Evolutionary conservation across 1,140 invertebrate genomes (phyloP).

Genomic region (Heliconius eleuchia): DNA sequence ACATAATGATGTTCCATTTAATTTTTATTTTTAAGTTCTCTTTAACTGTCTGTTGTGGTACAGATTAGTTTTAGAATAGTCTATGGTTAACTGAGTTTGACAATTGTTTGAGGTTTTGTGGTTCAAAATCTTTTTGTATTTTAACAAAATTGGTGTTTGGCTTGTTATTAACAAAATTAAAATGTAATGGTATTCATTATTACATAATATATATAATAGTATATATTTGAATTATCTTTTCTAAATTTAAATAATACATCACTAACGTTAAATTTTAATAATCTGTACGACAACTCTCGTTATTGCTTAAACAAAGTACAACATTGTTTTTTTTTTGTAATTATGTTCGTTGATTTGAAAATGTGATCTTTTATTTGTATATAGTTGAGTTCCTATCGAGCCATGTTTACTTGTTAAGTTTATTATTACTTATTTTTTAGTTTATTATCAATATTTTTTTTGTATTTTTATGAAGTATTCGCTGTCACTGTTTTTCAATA

Average conservation of each 20-base stretch:
- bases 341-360: constrained; percentile 45
- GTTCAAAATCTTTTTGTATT: background rate
- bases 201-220: too few relatives aligned
- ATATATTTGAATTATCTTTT: background rate
- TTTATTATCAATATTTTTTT: constrained; percentile 37
- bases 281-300: constrained; percentile 35
- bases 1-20: constrained; percentile 9
- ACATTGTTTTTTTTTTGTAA: constrained; percentile 45
- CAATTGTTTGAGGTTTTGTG: background rate
- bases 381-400: constrained; percentile 59
- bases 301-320: constrained; percentile 44
- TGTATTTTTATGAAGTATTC: constrained; percentile 35
- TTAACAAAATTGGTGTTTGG: background rate
- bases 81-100: background rate
- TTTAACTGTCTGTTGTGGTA: constrained; percentile 11
- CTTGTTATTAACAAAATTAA: background rate
- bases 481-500: constrained; percentile 44
- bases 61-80: background rate
- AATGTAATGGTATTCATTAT: too few relatives aligned
- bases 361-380: constrained; percentile 57
- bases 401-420: constrained; percentile 65
- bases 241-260: background rate
- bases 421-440: constrained; percentile 46
- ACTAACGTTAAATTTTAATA: constrained; percentile 6
- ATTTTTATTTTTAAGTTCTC: background rate